phyloP scores from a whole-genome alignment of 2,888 invertebrate species.

The Pristionchus exspectatus region DNA sequence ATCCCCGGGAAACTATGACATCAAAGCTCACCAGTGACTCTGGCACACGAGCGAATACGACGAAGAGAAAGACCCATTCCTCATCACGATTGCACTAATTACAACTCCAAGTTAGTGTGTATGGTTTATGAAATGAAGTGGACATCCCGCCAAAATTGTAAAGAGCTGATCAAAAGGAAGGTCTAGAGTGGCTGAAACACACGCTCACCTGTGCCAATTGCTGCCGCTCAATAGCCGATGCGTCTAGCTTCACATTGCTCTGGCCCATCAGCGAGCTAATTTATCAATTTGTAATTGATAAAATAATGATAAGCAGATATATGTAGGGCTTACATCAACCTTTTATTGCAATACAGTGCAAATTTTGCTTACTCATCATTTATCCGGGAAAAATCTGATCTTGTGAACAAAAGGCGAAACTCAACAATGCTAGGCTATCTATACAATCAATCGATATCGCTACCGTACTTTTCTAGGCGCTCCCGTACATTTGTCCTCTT shows the following conservation, averaged over 20 bases:
- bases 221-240: conserved; percentile 2
- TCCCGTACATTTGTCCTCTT: conserved; percentile 29
- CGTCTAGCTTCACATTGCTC: conserved; percentile 8
- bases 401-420: neutral
- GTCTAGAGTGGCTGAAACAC: neutral
- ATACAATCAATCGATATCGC: conserved; percentile 28
- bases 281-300: neutral
- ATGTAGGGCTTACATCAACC: neutral
- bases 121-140: no score
- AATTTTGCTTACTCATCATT: neutral
- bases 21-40: no score
- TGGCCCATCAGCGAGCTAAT: conserved; percentile 43
- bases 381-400: neutral
- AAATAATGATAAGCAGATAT: neutral
- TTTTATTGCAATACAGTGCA: neutral
- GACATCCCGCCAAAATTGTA: no score
- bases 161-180: neutral
- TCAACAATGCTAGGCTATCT: conserved; percentile 34
- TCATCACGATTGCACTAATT: no score
- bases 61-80: no score
- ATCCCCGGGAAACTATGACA: no score
- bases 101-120: no score
- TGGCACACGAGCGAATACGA: no score
- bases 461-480: conserved; percentile 21
- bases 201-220: neutral